phyloP scores from a whole-genome alignment of 2,888 invertebrate species.

The Epinotia bilunana region DNA sequence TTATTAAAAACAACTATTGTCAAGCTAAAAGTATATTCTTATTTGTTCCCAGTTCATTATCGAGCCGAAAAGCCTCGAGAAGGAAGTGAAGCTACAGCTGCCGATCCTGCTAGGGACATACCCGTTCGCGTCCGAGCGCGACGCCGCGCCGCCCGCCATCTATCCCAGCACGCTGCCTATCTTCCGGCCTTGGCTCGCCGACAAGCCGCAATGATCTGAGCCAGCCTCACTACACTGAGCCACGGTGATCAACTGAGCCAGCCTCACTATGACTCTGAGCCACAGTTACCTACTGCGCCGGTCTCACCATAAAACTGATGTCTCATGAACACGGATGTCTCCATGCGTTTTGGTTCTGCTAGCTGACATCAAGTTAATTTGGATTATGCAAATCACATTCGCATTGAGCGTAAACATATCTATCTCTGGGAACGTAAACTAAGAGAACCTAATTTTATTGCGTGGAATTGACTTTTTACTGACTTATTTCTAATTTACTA shows the following conservation, averaged over 20 bases:
- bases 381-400: too few species aligned
- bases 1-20: neutral
- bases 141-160: slow-evolving; percentile 92
- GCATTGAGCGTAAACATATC: too few species aligned
- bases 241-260: slow-evolving; percentile 45
- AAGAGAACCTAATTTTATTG: slow-evolving; percentile 18
- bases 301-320: slow-evolving; percentile 55
- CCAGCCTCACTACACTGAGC: slow-evolving; percentile 60
- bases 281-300: slow-evolving; percentile 46
- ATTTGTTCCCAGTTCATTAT: slow-evolving; percentile 90
- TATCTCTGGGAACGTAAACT: neutral
- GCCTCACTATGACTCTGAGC: slow-evolving; percentile 57
- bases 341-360: too few species aligned
- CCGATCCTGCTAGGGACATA: slow-evolving; percentile 97
- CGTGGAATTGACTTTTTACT: slow-evolving; percentile 37
- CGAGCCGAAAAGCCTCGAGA: slow-evolving; percentile 95
- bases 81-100: slow-evolving; percentile 95
- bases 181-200: slow-evolving; percentile 95
- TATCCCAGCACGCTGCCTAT: slow-evolving; percentile 96
- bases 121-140: slow-evolving; percentile 89
- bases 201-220: slow-evolving; percentile 69
- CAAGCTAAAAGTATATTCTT: slow-evolving; percentile 59
- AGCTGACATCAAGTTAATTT: too few species aligned
- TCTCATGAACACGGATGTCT: too few species aligned
- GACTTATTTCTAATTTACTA: slow-evolving; percentile 14